Evolutionary conservation across 30 jellyfish, hydroid and myxozoan genomes (phyloP).

Genomic region (Chrysaora quinquecirrha): DNA sequence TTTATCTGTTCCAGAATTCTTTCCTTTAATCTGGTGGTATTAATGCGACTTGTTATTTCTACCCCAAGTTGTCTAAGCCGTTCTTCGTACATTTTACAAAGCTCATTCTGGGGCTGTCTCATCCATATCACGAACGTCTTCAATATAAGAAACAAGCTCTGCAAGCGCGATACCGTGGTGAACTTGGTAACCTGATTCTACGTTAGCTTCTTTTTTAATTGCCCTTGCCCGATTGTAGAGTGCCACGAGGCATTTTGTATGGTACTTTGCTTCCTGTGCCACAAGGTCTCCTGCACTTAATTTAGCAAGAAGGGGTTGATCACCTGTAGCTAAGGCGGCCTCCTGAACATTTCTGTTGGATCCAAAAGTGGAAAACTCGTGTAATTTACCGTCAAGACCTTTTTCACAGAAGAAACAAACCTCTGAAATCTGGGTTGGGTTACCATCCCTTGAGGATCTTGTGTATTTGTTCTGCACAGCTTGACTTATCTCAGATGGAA

Average conservation of each 20-base stretch:
- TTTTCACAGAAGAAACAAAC: not conserved
- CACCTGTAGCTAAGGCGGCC: not conserved
- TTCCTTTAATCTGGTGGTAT: conserved; percentile 47
- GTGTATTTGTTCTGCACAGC: not conserved
- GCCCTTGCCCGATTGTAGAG: conserved; percentile 11
- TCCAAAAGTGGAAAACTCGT: not conserved
- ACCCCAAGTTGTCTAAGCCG: conserved; percentile 38
- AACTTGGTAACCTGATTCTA: no score
- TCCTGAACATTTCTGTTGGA: not conserved
- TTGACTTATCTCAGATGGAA: not conserved
- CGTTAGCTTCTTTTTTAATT: no score
- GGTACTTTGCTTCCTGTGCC: conserved; percentile 25
- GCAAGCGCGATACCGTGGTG: no score
- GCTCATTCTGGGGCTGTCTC: not conserved
- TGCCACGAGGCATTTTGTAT: not conserved
- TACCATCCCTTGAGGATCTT: not conserved
- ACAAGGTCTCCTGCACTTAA: not conserved
- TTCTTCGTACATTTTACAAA: conserved; percentile 23
- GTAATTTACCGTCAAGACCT: not conserved
- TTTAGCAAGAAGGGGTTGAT: not conserved
- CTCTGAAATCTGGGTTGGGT: not conserved
- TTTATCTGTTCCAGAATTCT: conserved; percentile 6
- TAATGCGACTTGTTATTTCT: conserved; percentile 7
- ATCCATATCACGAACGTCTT: not conserved
- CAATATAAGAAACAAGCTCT: not conserved